Base-by-base conservation (phyloP, 2,888 invertebrate genomes). In the Troglohyphantes excavatus region DNA sequence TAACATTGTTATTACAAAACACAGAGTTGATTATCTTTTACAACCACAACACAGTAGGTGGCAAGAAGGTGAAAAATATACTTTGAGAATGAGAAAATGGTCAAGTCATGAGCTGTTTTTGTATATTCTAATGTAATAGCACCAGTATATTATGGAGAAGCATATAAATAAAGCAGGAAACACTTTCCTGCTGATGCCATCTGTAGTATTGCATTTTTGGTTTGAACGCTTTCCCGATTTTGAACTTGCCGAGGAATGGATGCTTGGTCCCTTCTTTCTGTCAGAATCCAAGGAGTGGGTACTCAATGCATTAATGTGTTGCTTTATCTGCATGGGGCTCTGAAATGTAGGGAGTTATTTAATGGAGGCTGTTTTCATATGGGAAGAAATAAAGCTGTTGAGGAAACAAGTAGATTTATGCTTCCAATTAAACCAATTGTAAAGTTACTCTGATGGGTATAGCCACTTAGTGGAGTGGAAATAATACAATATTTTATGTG, bases 111-210 rank as follows among this genome's bases (percentile, higher is more conserved):
- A 53, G 17, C n/a, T 53, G 53, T n/a, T 13, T 68, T 33, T 68
- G 7, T 76, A 76, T 7, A 76, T 21, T 26, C 21, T 67, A 2
- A 82, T n/a, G n/a, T 76, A 85, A 76, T 76, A 85, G 23, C 27
- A 53, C 86, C 86, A 86, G 26, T 86, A 86, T 29, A 63, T 63
- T 0, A 68, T 63, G 0, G 27, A 21, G 27, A 86, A 86, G 6
- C 19, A 27, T 5, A 61, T 3, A 21, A 86, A 79, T 2, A 26
- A 72, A 17, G 21, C 7, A 0, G 86, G 86, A 27, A 70, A 86
- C n/a, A 70, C 11, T 5, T 43, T 63, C 61, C 33, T 63, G 63
- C 86, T 70, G 0, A 61, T 19, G 19, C 29, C 26, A 43, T 86
- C 86, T n/a, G 70, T 43, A 17, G 33, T 78, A 7, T 39, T 65